Base-by-base conservation (phyloP, 1,140 invertebrate genomes). In the Lepidostoma basale region DNA sequence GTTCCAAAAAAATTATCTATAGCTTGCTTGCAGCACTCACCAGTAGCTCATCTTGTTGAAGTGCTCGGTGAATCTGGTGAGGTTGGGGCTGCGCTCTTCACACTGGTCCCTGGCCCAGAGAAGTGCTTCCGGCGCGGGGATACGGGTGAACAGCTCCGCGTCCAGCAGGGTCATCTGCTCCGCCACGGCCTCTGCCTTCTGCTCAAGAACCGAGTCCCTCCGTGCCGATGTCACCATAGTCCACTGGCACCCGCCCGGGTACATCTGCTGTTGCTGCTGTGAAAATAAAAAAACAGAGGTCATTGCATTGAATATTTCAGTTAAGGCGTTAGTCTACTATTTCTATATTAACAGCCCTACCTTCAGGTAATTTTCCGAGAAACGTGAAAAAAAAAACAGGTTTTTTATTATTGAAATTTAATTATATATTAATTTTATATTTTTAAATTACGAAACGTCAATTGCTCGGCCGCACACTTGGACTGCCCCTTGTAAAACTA, bases 1-100 rank as follows among this genome's bases (percentile, higher is more conserved):
- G 33, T 8, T 36, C 33, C n/a, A 36, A 36, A n/a, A n/a, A n/a
- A n/a, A n/a, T n/a, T n/a, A n/a, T n/a, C n/a, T n/a, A n/a, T n/a
- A n/a, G n/a, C n/a, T n/a, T n/a, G n/a, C n/a, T n/a, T 26, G 10
- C 12, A 26, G 47, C 4, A 33, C 75, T 77, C 75, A 85, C 98
- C 97, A 99, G 75, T 96, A 99, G 22, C 96, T 98, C 93, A 99
- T 98, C 82, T 99, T 98, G 79, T 99, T 99, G 78, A 99, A 99
- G 84, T 99, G 97, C 79, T 99, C 96, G 0, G 98, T 99, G 77
- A 99, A 99, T 69, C 91, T 86, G 12, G 95, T 98, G 30, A 99
- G 85, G 83, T 99, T 98, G 3, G 97, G 96, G 79, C 95, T 97
- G 68, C 92, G 87, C 78, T 98, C 96, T 82, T 99, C 97, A 74